Evolutionary conservation across 2,797 vertebrate genomes (phyloP).

Genomic region (Chelon auratus): DNA sequence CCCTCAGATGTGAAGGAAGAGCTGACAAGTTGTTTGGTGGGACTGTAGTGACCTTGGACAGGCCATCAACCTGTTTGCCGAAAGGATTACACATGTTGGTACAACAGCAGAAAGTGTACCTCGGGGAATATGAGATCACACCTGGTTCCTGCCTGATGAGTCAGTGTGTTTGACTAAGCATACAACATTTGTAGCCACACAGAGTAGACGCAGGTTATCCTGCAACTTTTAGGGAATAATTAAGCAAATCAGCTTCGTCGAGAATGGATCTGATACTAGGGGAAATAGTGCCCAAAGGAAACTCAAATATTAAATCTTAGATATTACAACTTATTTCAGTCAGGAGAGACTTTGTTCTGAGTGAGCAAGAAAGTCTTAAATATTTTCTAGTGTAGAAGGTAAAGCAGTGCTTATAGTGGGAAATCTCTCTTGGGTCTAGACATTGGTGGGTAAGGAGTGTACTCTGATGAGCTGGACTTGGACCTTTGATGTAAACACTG

Average conservation of each 20-base stretch:
- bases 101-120: constrained; percentile 3
- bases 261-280: background rate
- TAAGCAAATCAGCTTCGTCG: no score
- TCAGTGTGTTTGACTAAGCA: constrained; percentile 2
- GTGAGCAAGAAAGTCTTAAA: no score
- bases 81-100: constrained; percentile 25
- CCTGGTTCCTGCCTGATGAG: constrained; percentile 20
- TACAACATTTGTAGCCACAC: background rate
- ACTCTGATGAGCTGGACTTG: no score
- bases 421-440: no score
- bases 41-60: constrained; percentile 25
- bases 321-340: no score
- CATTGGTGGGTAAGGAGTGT: no score
- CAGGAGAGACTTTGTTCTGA: no score
- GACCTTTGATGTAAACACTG: no score
- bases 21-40: constrained; percentile 15
- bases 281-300: background rate
- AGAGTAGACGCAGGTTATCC: background rate
- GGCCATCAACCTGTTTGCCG: constrained; percentile 13
- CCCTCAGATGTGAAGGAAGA: constrained; percentile 2
- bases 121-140: constrained; percentile 6
- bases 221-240: background rate
- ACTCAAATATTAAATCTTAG: no score
- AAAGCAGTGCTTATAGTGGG: no score
- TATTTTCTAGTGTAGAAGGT: no score